Conservation (phyloP, 2,113 vertebrate species). For the Alces alces region DNA sequence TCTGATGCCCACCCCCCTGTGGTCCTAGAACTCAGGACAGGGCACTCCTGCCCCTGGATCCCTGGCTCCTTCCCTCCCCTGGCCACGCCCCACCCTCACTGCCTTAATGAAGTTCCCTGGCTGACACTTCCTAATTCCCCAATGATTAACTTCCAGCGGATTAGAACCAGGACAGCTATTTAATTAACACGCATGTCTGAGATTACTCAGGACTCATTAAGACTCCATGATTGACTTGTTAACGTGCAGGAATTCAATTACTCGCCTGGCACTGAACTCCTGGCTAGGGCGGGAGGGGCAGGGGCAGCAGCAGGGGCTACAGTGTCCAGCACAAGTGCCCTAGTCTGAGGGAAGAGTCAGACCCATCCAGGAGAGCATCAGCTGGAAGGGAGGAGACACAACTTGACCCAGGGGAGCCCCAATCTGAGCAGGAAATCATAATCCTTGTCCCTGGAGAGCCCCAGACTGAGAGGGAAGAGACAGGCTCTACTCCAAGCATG, state of each 20-base stretch:
- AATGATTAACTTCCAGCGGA: constrained; percentile 80
- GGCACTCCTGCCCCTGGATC: not conserved
- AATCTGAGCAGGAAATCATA: not conserved
- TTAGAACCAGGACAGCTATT: constrained; percentile 81
- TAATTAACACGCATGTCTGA: constrained; percentile 83
- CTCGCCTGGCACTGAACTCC: constrained; percentile 53
- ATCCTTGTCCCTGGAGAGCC: not conserved
- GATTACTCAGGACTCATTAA: constrained; percentile 82
- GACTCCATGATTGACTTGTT: constrained; percentile 81
- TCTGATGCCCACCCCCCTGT: not conserved
- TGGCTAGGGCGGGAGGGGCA: not conserved
- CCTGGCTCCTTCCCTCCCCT: not conserved
- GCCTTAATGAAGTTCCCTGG: constrained; percentile 61
- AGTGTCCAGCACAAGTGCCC: not conserved
- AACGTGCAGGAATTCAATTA: constrained; percentile 80
- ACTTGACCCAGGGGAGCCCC: not conserved
- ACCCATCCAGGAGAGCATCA: not conserved
- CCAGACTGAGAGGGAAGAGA: not conserved
- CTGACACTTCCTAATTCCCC: constrained; percentile 78
- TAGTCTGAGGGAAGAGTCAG: not conserved
- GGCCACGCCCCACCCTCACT: not conserved
- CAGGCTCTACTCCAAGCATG: not conserved
- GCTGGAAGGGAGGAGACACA: not conserved
- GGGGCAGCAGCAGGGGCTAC: not conserved
- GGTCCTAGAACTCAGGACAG: not conserved